Evolutionary conservation across 1,140 invertebrate species (phyloP), one percentile per base, ranked within the genome.

Genomic region (Caerostris darwini): DNA sequence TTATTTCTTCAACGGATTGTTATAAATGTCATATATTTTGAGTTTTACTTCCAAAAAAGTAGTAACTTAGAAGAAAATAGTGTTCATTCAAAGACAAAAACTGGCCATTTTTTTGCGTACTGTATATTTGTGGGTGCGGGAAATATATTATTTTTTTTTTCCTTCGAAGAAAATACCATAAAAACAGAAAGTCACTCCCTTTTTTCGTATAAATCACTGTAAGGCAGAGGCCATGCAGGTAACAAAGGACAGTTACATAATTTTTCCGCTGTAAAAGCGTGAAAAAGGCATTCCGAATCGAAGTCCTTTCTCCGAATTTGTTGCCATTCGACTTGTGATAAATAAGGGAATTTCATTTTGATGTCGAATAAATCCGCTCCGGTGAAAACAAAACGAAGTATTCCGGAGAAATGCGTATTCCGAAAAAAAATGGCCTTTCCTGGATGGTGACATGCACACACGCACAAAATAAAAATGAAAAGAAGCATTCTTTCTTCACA

Each of bases 321-420:
- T 81, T 90, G 89, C 89, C 89, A 90, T 90, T 90, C 71, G 57
- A 71, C 89, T 82, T 50, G 89, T 90, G 89, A 90, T 90, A 90
- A 90, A 90, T 90, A 90, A 90, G 69, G 89, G 89, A 90, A 90
- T 90, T 90, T 90, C 69, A 90, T 90, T 90, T 90, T 90, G 89
- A 90, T 90, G 89, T 59, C 89, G 90, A 92, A 92, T 92, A 92
- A 92, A 92, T 92, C 90, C 90, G 77, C 77, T 85, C 54, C 14
- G 77, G 58, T 92, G 59, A 92, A 85, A 92, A 92, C 77, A 83
- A 92, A 91, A 92, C 19, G 77, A 77, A 92, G 85, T 71, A 71
- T 71, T 71, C 69, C 69, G 7, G 69, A 71, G 69, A 71, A 71
- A 71, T 71, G 69, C 85, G 90, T 92, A 67, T 85, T 7, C 56